Base-by-base conservation (phyloP, 1,140 invertebrate genomes). In the Procambarus virginalis region DNA sequence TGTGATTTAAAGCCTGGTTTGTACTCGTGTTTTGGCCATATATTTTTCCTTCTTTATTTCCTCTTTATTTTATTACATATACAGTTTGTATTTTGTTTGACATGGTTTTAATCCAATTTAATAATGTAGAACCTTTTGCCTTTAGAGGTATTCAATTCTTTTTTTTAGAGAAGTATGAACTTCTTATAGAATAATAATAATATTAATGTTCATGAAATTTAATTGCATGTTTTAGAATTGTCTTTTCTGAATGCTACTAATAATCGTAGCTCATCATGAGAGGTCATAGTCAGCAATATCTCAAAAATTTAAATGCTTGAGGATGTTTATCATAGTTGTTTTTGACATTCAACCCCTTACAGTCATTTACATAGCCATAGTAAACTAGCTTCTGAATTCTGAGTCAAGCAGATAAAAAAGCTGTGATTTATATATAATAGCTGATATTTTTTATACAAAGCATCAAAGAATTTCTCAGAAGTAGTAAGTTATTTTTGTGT, bases 401-500 rank as follows among this genome's bases (percentile, higher is more conserved):
- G 9, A 68, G n/a, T 34, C n/a, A 2, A 55, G 46, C n/a, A 55
- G 78, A n/a, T 58, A 55, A 80, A 58, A 58, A 58, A 80, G 49
- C 49, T 46, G n/a, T 80, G 78, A 73, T n/a, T 73, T 5, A 73
- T 73, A 20, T 8, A 34, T 73, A 73, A 46, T 64, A 55, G 55
- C 17, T 58, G 58, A 22, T 1, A 77, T 87, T 87, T 51, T 81
- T 70, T 20, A 87, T 34, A 64, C 70, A 60, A 80, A 48, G 78
- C 70, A 34, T 70, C 79, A n/a, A 70, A 81, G 60, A 49, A 80
- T 79, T 86, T 73, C 64, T 81, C 58, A 70, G 34, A 81, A 20
- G 48, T 68, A 81, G 60, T 48, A 84, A 34, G 49, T 84, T 20
- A 84, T 84, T 73, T 84, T 84, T 46, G 48, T 73, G 45, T 84